phyloP scores from a whole-genome alignment of 2,797 vertebrate species.

The Champsocephalus esox region DNA sequence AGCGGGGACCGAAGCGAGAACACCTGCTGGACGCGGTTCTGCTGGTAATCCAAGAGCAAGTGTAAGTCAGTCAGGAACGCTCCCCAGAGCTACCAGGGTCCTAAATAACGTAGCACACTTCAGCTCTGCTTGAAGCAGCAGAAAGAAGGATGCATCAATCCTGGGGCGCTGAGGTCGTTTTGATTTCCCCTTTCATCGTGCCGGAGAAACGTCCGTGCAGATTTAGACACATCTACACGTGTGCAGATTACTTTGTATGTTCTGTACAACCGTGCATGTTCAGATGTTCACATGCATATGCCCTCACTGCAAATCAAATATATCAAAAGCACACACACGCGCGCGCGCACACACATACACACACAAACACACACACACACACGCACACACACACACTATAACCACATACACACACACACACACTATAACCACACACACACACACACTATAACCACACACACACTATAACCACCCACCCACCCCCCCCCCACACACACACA shows the following conservation, averaged over 20 bases:
- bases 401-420: no score
- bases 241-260: constrained; percentile 27
- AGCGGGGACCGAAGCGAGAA: constrained; percentile 64
- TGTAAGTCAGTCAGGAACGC: constrained; percentile 53
- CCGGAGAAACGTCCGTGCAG: constrained; percentile 40
- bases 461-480: no score
- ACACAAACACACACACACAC: accelerated
- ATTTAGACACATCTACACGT: constrained; percentile 1
- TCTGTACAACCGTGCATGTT: constrained; percentile 13
- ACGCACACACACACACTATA: accelerated
- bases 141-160: constrained; percentile 60
- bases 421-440: no score
- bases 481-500: no score
- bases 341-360: accelerated
- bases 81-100: constrained; percentile 46
- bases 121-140: constrained; percentile 59
- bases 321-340: constrained; percentile 34
- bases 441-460: no score
- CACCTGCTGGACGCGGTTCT: constrained; percentile 57
- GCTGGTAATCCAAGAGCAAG: constrained; percentile 63
- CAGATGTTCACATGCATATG: constrained; percentile 23
- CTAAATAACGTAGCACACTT: constrained; percentile 62
- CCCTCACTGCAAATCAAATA: constrained; percentile 28
- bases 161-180: constrained; percentile 41
- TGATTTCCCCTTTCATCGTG: constrained; percentile 60